Evolutionary conservation across 2,113 vertebrate genomes (phyloP).

Genomic region (Rhabdornis inornatus): DNA sequence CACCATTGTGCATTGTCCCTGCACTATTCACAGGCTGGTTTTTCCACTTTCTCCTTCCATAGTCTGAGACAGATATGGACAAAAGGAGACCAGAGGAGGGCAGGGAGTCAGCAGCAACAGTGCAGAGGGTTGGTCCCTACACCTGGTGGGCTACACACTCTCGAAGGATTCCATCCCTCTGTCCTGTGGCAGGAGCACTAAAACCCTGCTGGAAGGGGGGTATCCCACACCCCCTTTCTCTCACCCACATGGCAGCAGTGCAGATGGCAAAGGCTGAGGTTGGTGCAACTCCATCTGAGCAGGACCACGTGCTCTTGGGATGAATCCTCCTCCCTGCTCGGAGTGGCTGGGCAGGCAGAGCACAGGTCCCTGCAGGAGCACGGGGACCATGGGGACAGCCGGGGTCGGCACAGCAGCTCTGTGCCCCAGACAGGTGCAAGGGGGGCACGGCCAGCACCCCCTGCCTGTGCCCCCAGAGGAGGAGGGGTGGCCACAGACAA

Average conservation of each 20-base stretch:
- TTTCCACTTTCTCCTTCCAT: neutral
- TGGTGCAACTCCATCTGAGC: rapidly evolving
- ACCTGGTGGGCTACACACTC: too few species aligned
- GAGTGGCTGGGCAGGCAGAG: neutral
- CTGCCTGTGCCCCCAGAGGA: rapidly evolving
- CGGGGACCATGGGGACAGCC: rapidly evolving
- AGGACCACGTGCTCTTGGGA: neutral
- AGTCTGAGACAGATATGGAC: neutral
- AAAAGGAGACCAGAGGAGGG: neutral
- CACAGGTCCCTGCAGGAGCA: neutral
- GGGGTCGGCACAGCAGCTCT: neutral
- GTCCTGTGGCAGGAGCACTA: neutral
- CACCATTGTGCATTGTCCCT: neutral
- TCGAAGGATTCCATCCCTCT: neutral
- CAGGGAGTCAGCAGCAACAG: neutral
- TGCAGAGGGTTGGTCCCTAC: neutral
- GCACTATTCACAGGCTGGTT: neutral
- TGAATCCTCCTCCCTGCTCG: neutral
- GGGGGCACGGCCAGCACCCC: rapidly evolving
- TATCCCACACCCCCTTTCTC: neutral
- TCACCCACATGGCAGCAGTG: neutral
- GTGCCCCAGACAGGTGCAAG: neutral
- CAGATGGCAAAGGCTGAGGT: neutral
- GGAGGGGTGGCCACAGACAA: neutral
- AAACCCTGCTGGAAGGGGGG: neutral